phyloP scores from a whole-genome alignment of 2,888 invertebrate genomes.

The Galeruca laticollis region DNA sequence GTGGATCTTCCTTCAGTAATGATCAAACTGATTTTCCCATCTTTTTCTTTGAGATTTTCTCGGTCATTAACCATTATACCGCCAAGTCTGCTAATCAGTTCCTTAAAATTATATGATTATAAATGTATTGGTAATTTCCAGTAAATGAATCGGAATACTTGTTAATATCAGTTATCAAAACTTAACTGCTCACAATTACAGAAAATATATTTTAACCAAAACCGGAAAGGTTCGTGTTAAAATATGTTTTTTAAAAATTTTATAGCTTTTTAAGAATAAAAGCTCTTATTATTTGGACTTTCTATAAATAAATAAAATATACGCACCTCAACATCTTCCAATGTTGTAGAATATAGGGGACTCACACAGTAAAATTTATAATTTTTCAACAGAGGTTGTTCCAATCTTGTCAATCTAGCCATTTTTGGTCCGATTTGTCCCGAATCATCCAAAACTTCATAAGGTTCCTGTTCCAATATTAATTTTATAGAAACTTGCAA shows the following conservation, averaged over 20 bases:
- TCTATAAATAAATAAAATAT: not conserved
- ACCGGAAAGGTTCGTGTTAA: too few relatives aligned
- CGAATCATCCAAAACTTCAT: constrained; percentile 69
- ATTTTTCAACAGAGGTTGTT: constrained; percentile 67
- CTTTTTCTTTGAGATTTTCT: constrained; percentile 51
- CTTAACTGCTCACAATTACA: too few relatives aligned
- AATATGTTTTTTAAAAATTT: too few relatives aligned
- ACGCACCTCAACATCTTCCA: constrained; percentile 59
- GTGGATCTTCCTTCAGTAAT: constrained; percentile 59
- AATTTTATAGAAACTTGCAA: too few relatives aligned
- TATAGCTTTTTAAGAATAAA: too few relatives aligned
- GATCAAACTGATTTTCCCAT: constrained; percentile 57
- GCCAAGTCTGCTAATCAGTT: constrained; percentile 56
- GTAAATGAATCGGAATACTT: too few relatives aligned
- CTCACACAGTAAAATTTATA: constrained; percentile 70
- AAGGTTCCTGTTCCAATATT: constrained; percentile 63
- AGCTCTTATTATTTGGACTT: too few relatives aligned
- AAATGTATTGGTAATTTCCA: too few relatives aligned
- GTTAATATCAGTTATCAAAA: too few relatives aligned
- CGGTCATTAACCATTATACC: constrained; percentile 54
- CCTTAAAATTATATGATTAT: constrained; percentile 48
- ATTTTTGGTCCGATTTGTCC: constrained; percentile 70
- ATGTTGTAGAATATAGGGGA: constrained; percentile 64
- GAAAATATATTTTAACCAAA: too few relatives aligned
- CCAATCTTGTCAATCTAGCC: constrained; percentile 64